A percentile compares a stretch with the other conserved stretches of the same genome.
Conservation (phyloP, 2,113 vertebrate species). For the Procapra przewalskii region DNA sequence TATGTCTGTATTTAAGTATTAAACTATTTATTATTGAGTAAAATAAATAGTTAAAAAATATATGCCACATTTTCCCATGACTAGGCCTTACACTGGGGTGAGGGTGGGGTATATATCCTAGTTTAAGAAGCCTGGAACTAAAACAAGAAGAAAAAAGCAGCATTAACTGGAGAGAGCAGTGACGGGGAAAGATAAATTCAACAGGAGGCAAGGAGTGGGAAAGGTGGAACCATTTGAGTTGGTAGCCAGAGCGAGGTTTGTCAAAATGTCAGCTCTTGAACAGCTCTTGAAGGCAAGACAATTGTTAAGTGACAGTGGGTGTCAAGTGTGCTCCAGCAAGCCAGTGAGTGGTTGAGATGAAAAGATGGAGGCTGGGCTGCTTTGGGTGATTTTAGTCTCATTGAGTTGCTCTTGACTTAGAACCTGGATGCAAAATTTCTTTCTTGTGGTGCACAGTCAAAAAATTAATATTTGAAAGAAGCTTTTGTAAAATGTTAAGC, state of each 20-base stretch:
- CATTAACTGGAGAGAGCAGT: not conserved
- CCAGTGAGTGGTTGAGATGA: not conserved
- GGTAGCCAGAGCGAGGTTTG: not conserved
- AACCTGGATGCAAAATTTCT: not conserved
- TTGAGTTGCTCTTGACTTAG: not conserved
- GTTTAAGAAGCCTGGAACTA: not conserved
- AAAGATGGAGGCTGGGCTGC: not conserved
- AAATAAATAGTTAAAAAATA: not conserved
- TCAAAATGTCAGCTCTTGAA: not conserved
- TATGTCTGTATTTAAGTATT: not conserved
- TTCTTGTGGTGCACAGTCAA: not conserved
- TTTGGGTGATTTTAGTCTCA: not conserved
- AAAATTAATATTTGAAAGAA: slow-evolving; percentile 44
- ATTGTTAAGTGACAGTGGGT: not conserved
- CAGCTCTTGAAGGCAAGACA: not conserved
- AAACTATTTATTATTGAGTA: not conserved
- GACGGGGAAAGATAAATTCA: not conserved
- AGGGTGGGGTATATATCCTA: not conserved
- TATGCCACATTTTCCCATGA: not conserved
- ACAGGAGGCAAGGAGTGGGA: not conserved
- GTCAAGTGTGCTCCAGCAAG: not conserved
- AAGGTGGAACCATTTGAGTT: not conserved
- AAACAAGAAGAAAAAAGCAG: not conserved
- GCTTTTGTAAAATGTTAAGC: slow-evolving; percentile 40
- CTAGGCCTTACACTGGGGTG: not conserved